Evolutionary conservation across 35 echinoderm and acorn worm genomes (phyloP), one percentile per base, ranked within the genome.

Genomic region (Diadema setosum): DNA sequence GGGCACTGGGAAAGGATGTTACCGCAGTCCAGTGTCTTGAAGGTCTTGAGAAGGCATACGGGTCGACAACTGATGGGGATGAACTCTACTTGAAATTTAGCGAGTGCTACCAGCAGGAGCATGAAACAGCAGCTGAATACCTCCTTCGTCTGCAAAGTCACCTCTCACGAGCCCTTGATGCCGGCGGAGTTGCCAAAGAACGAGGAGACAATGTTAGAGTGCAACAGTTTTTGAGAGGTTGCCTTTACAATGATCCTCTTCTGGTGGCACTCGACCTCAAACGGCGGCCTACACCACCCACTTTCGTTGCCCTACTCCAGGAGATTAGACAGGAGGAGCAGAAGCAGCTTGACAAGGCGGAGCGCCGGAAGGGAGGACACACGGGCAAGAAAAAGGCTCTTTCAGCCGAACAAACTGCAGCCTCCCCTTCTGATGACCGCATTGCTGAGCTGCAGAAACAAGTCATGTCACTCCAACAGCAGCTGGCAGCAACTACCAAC

Each of bases 301-400:
- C 58, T 32, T 65, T 83, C 16, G 58, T 93, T 1, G 33, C 23
- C 11, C 78, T 93, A 0, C 37, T 93, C 0, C 27, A 44, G 31
- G 91, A 82, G 20, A 85, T 93, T 4, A 27, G 85, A 16, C 37
- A 50, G 3, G 85, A 87, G 64, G 91, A 93, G 84, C 50, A 26
- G 29, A 81, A 44, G 34, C 39, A 61, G 75, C 74, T 18, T 14
- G 91, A 43, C 35, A 44, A 26, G 63, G 29, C 16, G 88, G 58
- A 69, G 46, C 40, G 24, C 16, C 5, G 34, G 70, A 45, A 44
- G 63, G 5, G 2, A 5, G 27, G 18, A 20, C 5, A 83, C 23
- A 44, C 45, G 85, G 43, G 36, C 18, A 42, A 9, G 15, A 87
- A 76, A 39, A 7, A 46, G 43, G 42, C 57, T 16, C 29, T 18